Conservation (phyloP, 1,140 invertebrate genomes). For the Diploscapter pachys region DNA sequence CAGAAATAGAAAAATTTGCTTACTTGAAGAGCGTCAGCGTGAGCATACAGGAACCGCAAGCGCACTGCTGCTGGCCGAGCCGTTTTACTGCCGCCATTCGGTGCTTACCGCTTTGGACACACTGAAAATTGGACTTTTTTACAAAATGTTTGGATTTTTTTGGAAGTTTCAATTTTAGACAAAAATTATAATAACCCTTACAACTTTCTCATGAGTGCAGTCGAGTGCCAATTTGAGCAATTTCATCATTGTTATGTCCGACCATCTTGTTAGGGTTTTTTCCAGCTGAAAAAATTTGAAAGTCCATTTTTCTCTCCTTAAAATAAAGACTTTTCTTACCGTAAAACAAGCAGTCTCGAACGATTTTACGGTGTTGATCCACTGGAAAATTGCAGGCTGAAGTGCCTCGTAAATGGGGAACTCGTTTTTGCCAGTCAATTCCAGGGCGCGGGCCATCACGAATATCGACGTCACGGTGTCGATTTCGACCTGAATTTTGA, state of each 20-base stretch:
- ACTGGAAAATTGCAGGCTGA: slow-evolving; percentile 38
- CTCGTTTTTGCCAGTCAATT: slow-evolving; percentile 31
- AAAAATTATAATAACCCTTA: background rate
- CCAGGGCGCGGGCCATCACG: slow-evolving; percentile 33
- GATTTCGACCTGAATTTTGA: slow-evolving; percentile 4
- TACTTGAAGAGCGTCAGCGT: slow-evolving; percentile 21
- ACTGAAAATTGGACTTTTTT: too few species aligned
- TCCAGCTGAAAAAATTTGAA: background rate
- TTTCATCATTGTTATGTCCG: slow-evolving; percentile 41
- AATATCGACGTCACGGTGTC: slow-evolving; percentile 15
- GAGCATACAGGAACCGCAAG: slow-evolving; percentile 18
- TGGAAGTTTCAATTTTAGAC: too few species aligned
- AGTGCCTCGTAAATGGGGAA: slow-evolving; percentile 46
- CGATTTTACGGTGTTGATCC: slow-evolving; percentile 32
- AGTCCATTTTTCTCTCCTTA: background rate
- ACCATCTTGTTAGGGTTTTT: slow-evolving; percentile 35
- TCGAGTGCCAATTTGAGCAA: slow-evolving; percentile 51
- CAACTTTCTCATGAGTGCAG: slow-evolving; percentile 40
- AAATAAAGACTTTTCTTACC: background rate
- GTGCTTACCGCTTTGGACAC: slow-evolving; percentile 19
- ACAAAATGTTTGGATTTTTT: too few species aligned
- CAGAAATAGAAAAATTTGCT: background rate
- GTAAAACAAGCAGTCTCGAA: background rate
- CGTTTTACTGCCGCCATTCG: slow-evolving; percentile 14
- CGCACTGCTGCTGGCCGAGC: slow-evolving; percentile 11